These are phyloP conservation scores for Calyptommatus sinebrachiatus DNA, from an alignment of 2,113 vertebrate species.

Conservation along the genomic window DNA sequence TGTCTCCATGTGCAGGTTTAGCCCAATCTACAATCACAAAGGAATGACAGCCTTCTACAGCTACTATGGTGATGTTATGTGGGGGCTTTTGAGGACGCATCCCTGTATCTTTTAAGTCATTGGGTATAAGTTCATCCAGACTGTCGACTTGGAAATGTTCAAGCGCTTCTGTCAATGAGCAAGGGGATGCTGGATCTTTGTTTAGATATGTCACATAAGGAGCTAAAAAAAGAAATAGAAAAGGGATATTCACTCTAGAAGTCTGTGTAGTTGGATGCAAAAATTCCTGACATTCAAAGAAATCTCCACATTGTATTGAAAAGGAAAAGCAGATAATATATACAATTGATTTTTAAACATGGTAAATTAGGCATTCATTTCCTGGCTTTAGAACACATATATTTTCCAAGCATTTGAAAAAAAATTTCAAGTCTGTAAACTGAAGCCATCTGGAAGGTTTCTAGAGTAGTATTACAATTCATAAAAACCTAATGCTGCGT, in stretches of 20 bases:
- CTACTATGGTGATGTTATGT: slow-evolving; percentile 91
- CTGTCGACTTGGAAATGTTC: slow-evolving; percentile 95
- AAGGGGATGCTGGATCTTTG: slow-evolving; percentile 89
- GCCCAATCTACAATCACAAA: slow-evolving; percentile 97
- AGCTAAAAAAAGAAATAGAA: slow-evolving; percentile 73
- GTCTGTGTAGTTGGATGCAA: not conserved
- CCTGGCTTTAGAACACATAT: not conserved
- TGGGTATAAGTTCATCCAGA: slow-evolving; percentile 84
- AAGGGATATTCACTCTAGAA: not conserved
- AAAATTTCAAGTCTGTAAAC: slow-evolving; percentile 17
- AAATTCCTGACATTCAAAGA: slow-evolving; percentile 10
- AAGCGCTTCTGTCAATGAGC: slow-evolving; percentile 93
- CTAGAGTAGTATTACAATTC: not conserved
- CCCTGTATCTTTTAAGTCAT: slow-evolving; percentile 68
- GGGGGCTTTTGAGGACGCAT: slow-evolving; percentile 80
- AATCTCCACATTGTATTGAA: not conserved
- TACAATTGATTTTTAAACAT: not conserved
- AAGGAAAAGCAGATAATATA: not conserved
- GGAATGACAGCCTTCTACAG: slow-evolving; percentile 96
- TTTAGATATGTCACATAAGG: slow-evolving; percentile 94
- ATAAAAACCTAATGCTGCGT: not conserved
- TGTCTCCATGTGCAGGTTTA: slow-evolving; percentile 82
- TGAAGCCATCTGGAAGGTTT: slow-evolving; percentile 6
- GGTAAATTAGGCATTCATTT: slow-evolving; percentile 25
- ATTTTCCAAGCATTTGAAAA: slow-evolving; percentile 23